Evolutionary conservation across 2,888 invertebrate species (phyloP).

Genomic region (Plagiodera versicolora): DNA sequence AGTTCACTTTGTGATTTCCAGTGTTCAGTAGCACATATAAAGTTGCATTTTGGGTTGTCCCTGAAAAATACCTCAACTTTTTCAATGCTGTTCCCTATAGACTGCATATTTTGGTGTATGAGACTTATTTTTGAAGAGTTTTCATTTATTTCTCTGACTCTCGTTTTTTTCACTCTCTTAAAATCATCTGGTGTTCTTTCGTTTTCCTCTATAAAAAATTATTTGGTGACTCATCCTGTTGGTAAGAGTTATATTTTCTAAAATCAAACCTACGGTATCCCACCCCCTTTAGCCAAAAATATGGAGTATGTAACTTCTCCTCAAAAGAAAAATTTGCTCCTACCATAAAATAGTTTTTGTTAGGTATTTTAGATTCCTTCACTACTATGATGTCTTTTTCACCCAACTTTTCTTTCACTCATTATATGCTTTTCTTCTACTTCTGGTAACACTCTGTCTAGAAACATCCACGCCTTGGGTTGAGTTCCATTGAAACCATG

Average conservation of each 20-base stretch:
- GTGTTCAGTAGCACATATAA: background rate
- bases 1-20: background rate
- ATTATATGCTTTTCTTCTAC: too few relatives aligned
- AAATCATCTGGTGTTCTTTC: background rate
- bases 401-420: too few relatives aligned
- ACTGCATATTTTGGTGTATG: constrained; percentile 6
- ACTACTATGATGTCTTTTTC: too few relatives aligned
- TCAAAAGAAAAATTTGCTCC: too few relatives aligned
- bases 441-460: too few relatives aligned
- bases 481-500: too few relatives aligned
- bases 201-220: background rate
- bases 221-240: constrained; percentile 6
- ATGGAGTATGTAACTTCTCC: too few relatives aligned
- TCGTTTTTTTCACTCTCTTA: background rate
- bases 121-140: constrained; percentile 8
- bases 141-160: background rate
- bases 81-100: constrained; percentile 4
- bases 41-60: constrained; percentile 3
- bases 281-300: constrained; percentile 7
- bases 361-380: too few relatives aligned
- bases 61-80: constrained; percentile 1
- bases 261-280: constrained; percentile 6
- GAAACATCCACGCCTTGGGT: too few relatives aligned
- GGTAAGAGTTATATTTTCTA: constrained; percentile 7
- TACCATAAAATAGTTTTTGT: too few relatives aligned